Evolutionary conservation across 2,888 invertebrate genomes (phyloP).

Genomic region (Stenichneumon culpator): DNA sequence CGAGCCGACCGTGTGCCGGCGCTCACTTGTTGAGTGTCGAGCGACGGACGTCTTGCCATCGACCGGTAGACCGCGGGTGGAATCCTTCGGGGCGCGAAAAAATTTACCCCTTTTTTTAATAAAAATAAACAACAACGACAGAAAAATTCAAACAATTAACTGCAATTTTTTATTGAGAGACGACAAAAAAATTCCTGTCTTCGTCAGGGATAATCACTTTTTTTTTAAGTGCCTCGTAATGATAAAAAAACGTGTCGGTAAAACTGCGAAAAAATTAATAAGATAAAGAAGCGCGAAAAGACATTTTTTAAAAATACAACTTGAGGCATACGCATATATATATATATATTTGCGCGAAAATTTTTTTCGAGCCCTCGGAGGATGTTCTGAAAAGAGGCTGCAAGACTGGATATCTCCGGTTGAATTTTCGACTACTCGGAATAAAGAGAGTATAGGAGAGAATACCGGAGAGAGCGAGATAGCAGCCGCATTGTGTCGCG

Average conservation of each 20-base stretch:
- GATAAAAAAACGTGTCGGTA: neutral
- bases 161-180: neutral
- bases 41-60: conserved; percentile 78
- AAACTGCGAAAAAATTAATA: conserved; percentile 3
- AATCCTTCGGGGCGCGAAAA: conserved; percentile 46
- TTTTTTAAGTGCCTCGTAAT: neutral
- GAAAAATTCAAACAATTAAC: neutral
- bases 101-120: neutral
- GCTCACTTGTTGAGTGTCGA: conserved; percentile 84
- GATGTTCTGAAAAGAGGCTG: neutral
- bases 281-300: neutral
- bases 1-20: conserved; percentile 77
- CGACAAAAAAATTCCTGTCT: neutral
- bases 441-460: conserved; percentile 17
- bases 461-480: conserved; percentile 1
- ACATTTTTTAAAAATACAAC: neutral
- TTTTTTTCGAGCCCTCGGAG: neutral
- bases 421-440: conserved; percentile 11
- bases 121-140: neutral
- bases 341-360: too few relatives aligned
- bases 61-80: conserved; percentile 65
- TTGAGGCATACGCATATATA: neutral
- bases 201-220: neutral
- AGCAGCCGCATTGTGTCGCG: conserved; percentile 54
- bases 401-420: neutral